Evolutionary conservation across 2,888 invertebrate genomes (phyloP).

Genomic region (Calephelis perditalis): DNA sequence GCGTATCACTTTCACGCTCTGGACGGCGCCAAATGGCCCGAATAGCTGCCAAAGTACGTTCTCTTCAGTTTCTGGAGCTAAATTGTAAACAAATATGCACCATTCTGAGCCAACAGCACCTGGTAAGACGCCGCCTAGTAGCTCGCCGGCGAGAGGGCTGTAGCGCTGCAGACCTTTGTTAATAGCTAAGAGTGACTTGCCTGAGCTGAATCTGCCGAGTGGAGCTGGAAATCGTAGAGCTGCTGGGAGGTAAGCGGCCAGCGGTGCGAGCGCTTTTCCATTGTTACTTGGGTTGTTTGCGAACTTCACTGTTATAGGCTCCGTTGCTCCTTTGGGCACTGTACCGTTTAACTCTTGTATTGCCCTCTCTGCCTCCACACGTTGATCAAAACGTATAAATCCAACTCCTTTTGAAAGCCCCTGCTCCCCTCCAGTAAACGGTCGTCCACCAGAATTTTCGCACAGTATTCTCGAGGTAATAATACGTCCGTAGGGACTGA

Average conservation of each 20-base stretch:
- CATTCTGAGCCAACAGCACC: slow-evolving; percentile 87
- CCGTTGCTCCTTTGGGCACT: slow-evolving; percentile 90
- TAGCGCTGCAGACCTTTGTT: slow-evolving; percentile 86
- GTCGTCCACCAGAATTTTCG: slow-evolving; percentile 93
- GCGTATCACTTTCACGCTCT: slow-evolving; percentile 94
- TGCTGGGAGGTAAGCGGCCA: slow-evolving; percentile 91
- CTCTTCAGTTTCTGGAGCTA: slow-evolving; percentile 97
- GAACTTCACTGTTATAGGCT: slow-evolving; percentile 96
- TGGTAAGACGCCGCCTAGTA: slow-evolving; percentile 87
- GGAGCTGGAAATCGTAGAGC: slow-evolving; percentile 80
- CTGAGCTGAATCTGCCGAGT: slow-evolving; percentile 88
- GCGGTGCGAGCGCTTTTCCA: slow-evolving; percentile 88
- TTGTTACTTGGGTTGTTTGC: slow-evolving; percentile 95
- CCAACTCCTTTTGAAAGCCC: slow-evolving; percentile 96
- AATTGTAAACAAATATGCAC: slow-evolving; percentile 97
- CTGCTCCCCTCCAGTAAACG: slow-evolving; percentile 80
- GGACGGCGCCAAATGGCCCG: slow-evolving; percentile 95
- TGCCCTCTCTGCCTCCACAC: slow-evolving; percentile 95
- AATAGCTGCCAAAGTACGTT: slow-evolving; percentile 97
- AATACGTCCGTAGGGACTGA: slow-evolving; percentile 96
- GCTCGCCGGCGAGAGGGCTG: slow-evolving; percentile 92
- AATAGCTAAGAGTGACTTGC: slow-evolving; percentile 94
- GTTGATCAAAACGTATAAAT: slow-evolving; percentile 95
- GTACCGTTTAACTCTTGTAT: slow-evolving; percentile 94
- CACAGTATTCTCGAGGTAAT: slow-evolving; percentile 97